Evolutionary conservation across 2,888 invertebrate genomes (phyloP).

Genomic region (Eucera pruinosa): DNA sequence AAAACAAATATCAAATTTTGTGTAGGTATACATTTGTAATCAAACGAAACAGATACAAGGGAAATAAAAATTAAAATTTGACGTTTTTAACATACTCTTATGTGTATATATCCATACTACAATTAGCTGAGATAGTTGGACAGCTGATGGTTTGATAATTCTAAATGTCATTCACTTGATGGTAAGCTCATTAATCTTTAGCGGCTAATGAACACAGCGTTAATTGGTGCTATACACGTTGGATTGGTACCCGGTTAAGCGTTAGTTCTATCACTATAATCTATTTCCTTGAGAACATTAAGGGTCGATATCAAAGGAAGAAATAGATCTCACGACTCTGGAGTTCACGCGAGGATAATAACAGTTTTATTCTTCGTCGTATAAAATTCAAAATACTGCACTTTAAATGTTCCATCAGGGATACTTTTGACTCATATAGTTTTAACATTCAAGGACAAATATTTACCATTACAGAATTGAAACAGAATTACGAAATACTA

Average conservation of each 20-base stretch:
- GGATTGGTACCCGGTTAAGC: conserved; percentile 16
- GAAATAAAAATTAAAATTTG: too few species aligned
- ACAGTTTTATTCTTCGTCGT: conserved; percentile 1
- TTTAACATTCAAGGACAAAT: not conserved
- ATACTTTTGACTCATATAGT: not conserved
- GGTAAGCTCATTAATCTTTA: conserved; percentile 28
- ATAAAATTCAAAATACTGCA: not conserved
- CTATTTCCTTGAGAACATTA: not conserved
- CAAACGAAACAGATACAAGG: too few species aligned
- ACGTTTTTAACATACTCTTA: too few species aligned
- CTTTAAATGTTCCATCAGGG: not conserved
- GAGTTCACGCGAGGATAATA: not conserved
- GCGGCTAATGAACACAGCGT: conserved; percentile 11
- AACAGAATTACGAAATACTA: too few species aligned
- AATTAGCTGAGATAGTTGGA: conserved; percentile 9
- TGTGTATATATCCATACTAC: not conserved
- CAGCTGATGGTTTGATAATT: conserved; percentile 24
- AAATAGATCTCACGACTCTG: not conserved
- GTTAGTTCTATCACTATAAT: conserved; percentile 1
- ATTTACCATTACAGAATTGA: not conserved
- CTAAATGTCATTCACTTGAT: conserved; percentile 25
- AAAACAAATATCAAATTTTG: too few species aligned
- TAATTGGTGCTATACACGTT: conserved; percentile 12
- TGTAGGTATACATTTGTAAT: too few species aligned
- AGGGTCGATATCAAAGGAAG: not conserved